A percentile compares a stretch with the other conserved stretches of the same genome.
Conservation (phyloP, 2,797 vertebrate genomes). For the Gobionotothen gibberifrons region DNA sequence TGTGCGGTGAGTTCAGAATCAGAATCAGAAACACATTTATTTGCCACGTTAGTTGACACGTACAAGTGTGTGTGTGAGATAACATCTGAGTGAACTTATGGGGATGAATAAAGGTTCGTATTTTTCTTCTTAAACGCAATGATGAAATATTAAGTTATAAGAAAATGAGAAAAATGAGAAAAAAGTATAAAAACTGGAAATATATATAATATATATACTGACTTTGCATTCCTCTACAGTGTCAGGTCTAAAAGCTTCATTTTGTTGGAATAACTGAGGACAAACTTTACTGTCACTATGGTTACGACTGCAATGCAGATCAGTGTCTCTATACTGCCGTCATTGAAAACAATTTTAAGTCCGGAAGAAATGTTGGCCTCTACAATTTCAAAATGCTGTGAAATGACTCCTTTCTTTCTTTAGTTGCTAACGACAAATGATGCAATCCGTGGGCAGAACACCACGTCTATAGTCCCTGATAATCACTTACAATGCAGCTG, state of each 20-base stretch:
- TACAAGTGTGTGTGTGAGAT: too few relatives aligned
- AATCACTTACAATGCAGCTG: background rate
- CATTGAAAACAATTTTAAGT: background rate
- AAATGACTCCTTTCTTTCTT: background rate
- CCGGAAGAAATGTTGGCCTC: background rate
- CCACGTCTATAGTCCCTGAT: background rate
- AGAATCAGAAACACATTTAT: too few relatives aligned
- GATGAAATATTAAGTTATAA: too few relatives aligned
- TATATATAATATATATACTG: too few relatives aligned
- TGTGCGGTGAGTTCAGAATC: conserved; percentile 85
- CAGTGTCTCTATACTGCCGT: background rate
- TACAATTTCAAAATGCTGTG: background rate
- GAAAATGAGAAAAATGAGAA: too few relatives aligned
- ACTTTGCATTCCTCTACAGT: background rate
- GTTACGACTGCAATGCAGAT: background rate
- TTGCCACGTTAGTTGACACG: too few relatives aligned
- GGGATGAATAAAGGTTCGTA: too few relatives aligned
- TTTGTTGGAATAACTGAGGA: background rate
- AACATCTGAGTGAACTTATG: too few relatives aligned
- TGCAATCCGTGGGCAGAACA: background rate
- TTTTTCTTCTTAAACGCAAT: too few relatives aligned
- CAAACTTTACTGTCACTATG: conserved; percentile 9
- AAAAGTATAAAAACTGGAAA: too few relatives aligned
- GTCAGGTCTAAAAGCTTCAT: background rate
- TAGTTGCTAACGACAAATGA: background rate